Base-by-base conservation (phyloP, 2,888 invertebrate species). In the Rosalia funebris region DNA sequence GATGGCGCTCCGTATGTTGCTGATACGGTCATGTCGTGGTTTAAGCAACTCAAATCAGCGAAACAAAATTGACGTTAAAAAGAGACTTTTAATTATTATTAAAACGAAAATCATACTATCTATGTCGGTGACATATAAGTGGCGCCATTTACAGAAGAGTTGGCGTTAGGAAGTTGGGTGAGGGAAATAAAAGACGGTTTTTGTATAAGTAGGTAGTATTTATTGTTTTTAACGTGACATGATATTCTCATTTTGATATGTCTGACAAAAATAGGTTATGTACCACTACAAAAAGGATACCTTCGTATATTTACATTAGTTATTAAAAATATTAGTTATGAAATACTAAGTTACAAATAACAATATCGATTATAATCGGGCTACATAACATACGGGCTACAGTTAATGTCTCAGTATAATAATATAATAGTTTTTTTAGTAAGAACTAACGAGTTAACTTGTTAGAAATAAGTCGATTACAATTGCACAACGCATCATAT, bases 241-340 rank as follows among this genome's bases (percentile, higher is more conserved):
- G 63, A 59, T 63, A 66, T 58, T 25, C 16, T 63, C 54, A 48
- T 68, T 72, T 70, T 77, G 77, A 77, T 77, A 77, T 77, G 77
- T 77, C 64, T 75, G 74, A 77, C 75, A 77, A 77, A 77, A 77
- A 77, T 77, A 76, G 70, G 74, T 74, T 67, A 71, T 71, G 65
- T 67, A 62, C 62, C 63, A 67, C 76, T 75, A 76, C 75, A 71
- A 74, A 75, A 76, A 62, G 68, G 65, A 64, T 68, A 63, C 56
- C 71, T 72, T 71, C 68, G 58, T 67, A 70, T 73, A 73, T 75
- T 72, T 68, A 70, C 71, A 74, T 69, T 69, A 71, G 71, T 75
- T 75, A 69, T 70, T 74, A 71, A 68, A 75, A 73, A 74, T 71
- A 70, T 72, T 65, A 65, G 59, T 63, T 68, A 68, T 67, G 69